Conservation (phyloP, 1,140 invertebrate species). For the Euglossa dilemma region DNA sequence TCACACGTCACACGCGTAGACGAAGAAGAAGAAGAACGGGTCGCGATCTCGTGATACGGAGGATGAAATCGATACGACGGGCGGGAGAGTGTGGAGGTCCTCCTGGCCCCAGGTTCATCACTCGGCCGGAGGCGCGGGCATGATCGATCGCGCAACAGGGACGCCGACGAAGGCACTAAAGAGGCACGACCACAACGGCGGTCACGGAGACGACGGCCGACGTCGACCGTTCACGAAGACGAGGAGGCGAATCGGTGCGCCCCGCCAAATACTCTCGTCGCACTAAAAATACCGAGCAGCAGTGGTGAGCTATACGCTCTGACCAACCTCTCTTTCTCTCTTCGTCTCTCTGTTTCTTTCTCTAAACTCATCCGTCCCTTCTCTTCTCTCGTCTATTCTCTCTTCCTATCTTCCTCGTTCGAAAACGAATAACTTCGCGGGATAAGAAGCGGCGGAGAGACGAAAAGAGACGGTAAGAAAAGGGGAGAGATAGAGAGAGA, state of each 20-base stretch:
- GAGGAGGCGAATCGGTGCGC: constrained; percentile 64
- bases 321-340: constrained; percentile 26
- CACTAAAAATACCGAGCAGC: constrained; percentile 79
- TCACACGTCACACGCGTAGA: background rate
- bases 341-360: background rate
- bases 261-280: constrained; percentile 78
- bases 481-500: constrained; percentile 22
- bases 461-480: background rate
- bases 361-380: background rate
- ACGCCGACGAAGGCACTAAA: constrained; percentile 49
- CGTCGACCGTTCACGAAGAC: constrained; percentile 59
- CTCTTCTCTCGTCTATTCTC: constrained; percentile 3
- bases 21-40: background rate
- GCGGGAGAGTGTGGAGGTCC: constrained; percentile 7
- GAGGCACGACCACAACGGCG: constrained; percentile 55
- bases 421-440: constrained; percentile 28
- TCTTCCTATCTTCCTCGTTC: constrained; percentile 40
- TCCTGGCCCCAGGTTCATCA: constrained; percentile 52
- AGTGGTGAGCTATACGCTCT: constrained; percentile 53
- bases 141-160: constrained; percentile 57
- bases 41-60: background rate
- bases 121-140: constrained; percentile 45
- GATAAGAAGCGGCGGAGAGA: constrained; percentile 26
- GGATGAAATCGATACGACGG: background rate
- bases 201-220: constrained; percentile 52